A percentile compares a stretch with the other conserved stretches of the same genome.
Conservation (phyloP, 1,140 invertebrate genomes). For the Protaetia brevitarsis region DNA sequence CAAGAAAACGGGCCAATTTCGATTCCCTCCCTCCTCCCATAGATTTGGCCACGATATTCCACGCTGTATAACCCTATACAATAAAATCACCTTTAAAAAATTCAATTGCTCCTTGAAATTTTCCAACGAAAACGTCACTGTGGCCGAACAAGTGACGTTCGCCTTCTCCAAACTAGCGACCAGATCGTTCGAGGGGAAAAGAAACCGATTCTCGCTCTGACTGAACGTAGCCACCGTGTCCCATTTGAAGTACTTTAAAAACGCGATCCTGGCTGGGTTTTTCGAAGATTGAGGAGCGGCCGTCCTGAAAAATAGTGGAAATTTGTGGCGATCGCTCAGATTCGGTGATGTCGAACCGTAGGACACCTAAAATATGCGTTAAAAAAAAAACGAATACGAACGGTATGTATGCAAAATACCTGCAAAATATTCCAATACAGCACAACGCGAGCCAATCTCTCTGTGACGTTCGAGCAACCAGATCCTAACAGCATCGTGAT, state of each 20-base stretch:
- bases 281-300: conserved; percentile 85
- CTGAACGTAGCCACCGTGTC: conserved; percentile 81
- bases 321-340: conserved; percentile 79
- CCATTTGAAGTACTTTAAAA: conserved; percentile 82
- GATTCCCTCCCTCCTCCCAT: no score
- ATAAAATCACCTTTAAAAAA: conserved; percentile 43
- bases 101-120: conserved; percentile 44
- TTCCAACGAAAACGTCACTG: conserved; percentile 73
- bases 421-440: conserved; percentile 90
- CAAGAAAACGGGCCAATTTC: no score
- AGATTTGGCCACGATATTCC: no score
- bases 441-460: conserved; percentile 83
- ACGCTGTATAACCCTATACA: no score
- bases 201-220: conserved; percentile 81
- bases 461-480: conserved; percentile 85
- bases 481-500: conserved; percentile 77
- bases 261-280: conserved; percentile 77
- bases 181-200: conserved; percentile 80
- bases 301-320: conserved; percentile 83
- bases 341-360: conserved; percentile 82
- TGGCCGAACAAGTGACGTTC: conserved; percentile 78
- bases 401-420: conserved; percentile 52
- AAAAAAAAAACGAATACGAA: neutral
- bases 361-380: conserved; percentile 68
- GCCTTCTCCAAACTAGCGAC: conserved; percentile 77